These are phyloP conservation scores for Nebria ingens DNA, from an alignment of 1,140 invertebrate genomes.

Conservation along the genomic window DNA sequence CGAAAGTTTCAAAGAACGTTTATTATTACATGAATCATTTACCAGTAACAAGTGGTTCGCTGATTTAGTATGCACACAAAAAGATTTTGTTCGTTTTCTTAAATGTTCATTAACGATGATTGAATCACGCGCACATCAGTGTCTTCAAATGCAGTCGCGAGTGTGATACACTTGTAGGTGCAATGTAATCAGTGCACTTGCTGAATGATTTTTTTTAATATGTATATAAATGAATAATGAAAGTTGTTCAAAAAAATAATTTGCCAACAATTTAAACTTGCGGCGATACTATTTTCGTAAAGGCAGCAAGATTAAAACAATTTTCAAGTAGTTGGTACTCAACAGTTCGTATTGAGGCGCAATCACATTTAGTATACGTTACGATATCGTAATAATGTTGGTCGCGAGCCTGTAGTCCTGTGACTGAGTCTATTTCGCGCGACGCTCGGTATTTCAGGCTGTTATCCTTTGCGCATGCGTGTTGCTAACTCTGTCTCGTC, in stretches of 20 bases:
- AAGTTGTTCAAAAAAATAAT: background rate
- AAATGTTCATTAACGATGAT: background rate
- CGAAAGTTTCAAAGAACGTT: background rate
- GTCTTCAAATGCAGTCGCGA: no score
- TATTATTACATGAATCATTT: slow-evolving; percentile 3
- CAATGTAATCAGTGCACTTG: background rate
- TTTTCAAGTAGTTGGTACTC: background rate
- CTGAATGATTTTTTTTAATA: background rate
- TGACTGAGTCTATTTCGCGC: background rate
- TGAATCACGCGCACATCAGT: background rate
- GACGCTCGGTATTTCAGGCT: background rate
- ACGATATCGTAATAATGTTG: background rate
- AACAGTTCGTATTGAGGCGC: background rate
- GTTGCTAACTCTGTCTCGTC: background rate
- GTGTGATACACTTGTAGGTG: background rate
- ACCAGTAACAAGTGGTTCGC: slow-evolving; percentile 5
- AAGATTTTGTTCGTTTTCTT: background rate
- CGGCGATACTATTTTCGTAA: no score
- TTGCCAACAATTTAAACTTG: no score
- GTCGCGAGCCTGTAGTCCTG: background rate
- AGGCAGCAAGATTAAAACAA: no score
- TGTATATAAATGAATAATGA: no score
- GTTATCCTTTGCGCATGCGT: background rate
- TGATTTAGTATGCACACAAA: background rate
- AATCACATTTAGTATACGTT: background rate